Base-by-base conservation (phyloP, 1,140 invertebrate species). In the Melipona quadrifasciata region DNA sequence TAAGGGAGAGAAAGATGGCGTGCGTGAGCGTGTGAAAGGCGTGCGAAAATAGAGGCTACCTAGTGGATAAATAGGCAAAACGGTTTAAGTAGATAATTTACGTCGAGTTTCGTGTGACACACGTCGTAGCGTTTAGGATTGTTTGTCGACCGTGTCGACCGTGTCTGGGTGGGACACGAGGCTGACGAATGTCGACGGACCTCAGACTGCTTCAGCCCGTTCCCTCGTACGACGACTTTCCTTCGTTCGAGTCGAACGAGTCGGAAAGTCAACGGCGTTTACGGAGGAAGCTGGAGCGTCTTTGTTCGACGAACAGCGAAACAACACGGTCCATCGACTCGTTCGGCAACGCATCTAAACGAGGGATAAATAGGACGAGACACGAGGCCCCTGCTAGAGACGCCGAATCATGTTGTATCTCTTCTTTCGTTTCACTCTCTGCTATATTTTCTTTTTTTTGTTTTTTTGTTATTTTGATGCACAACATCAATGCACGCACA, bases 1-100 rank as follows among this genome's bases (percentile, higher is more conserved):
- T 39, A 39, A 39, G 17, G 11, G 64, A 17, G 58, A 21, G 55
- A n/a, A 12, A 82, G 83, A 57, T 14, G 0, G 51, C 16, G 51
- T 53, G 51, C 16, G 51, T 53, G 51, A 16, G 14, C 16, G 51
- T 53, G 51, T 51, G 71, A 65, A 85, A 67, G 64, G 68, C 65
- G 86, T 80, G 85, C 80, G 85, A 78, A 67, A 89, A 92, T 91
- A 93, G 93, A 94, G 93, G 93, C 93, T 94, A 94, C 88, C 88
- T 93, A 92, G 90, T 81, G 39, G 39, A 47, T 47, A 72, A 91
- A 88, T 92, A 92, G 87, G 84, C 86, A 81, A 77, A 84, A 89
- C 78, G 76, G 73, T 76, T 82, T 91, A 88, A 88, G 74, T 88
- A 90, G 86, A 91, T 82, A 87, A 85, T 86, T 90, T 76, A 77